These are phyloP conservation scores for Siniperca knerii DNA, from an alignment of 2,113 vertebrate species.

Conservation along the genomic window DNA sequence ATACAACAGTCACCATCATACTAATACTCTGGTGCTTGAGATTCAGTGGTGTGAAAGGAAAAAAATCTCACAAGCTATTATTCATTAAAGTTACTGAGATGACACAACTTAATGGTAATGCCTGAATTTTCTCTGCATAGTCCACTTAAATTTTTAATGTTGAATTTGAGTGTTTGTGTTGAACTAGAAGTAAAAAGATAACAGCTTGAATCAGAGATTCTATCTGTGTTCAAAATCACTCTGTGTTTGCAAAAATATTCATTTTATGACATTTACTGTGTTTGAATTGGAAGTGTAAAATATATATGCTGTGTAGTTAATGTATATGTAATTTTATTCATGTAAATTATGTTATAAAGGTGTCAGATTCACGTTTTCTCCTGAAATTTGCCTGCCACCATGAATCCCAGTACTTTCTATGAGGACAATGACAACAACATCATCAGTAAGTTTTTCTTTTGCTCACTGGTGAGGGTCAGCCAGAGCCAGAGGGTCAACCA, in stretches of 20 bases:
- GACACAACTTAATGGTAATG: not conserved
- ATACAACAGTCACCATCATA: not conserved
- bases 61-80: not conserved
- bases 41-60: not conserved
- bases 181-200: not conserved
- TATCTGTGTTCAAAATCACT: not conserved
- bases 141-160: constrained; percentile 5
- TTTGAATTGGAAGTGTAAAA: not conserved
- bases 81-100: constrained; percentile 34
- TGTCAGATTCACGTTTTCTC: not conserved
- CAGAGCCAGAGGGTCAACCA: not conserved
- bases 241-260: not conserved
- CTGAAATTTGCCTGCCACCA: not conserved
- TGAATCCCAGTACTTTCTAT: not conserved
- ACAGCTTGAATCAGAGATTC: not conserved
- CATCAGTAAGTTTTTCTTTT: not conserved
- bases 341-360: not conserved
- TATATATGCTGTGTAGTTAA: not conserved
- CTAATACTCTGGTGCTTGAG: not conserved
- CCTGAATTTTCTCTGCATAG: constrained; percentile 1
- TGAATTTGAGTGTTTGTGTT: not conserved
- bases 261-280: not conserved
- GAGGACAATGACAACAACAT: constrained; percentile 5
- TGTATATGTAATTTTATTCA: not conserved
- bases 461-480: not conserved